A percentile compares a stretch with the other conserved stretches of the same genome.
These are phyloP conservation scores for Tribolium freemani DNA, from an alignment of 2,888 invertebrate genomes.

Conservation along the genomic window DNA sequence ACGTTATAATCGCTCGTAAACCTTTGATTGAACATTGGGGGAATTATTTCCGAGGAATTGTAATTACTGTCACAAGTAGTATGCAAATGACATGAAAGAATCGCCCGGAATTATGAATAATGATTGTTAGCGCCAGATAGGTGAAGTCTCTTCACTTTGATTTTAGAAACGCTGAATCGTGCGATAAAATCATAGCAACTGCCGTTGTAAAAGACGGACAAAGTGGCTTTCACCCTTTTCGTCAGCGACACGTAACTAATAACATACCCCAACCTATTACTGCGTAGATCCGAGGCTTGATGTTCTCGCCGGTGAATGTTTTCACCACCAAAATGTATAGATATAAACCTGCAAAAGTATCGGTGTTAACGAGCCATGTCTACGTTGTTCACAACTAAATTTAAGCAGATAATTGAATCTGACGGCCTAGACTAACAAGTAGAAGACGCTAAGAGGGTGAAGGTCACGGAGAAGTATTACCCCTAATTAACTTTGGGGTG, in stretches of 20 bases:
- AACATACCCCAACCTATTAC: constrained; percentile 89
- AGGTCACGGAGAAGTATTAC: background rate
- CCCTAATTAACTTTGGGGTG: background rate
- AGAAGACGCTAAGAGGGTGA: background rate
- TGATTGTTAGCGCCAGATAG: background rate
- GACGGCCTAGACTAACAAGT: background rate
- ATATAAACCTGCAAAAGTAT: constrained; percentile 75
- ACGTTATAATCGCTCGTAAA: constrained; percentile 30
- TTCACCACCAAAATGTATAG: constrained; percentile 88
- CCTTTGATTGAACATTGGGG: constrained; percentile 32
- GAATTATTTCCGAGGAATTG: constrained; percentile 8
- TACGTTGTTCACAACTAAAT: background rate
- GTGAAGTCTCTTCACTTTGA: background rate
- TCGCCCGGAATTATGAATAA: background rate
- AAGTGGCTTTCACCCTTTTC: constrained; percentile 27
- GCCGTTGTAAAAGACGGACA: constrained; percentile 18
- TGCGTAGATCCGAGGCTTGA: constrained; percentile 82
- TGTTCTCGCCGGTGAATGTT: constrained; percentile 86
- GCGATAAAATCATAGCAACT: background rate
- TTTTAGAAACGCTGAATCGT: constrained; percentile 1
- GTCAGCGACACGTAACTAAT: constrained; percentile 22
- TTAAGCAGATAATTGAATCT: constrained; percentile 9
- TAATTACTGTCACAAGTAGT: constrained; percentile 15
- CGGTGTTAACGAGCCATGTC: constrained; percentile 5
- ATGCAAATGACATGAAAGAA: constrained; percentile 28